Evolutionary conservation across 2,888 invertebrate species (phyloP), one percentile per base, ranked within the genome.

Genomic region (Fragum whitleyi): DNA sequence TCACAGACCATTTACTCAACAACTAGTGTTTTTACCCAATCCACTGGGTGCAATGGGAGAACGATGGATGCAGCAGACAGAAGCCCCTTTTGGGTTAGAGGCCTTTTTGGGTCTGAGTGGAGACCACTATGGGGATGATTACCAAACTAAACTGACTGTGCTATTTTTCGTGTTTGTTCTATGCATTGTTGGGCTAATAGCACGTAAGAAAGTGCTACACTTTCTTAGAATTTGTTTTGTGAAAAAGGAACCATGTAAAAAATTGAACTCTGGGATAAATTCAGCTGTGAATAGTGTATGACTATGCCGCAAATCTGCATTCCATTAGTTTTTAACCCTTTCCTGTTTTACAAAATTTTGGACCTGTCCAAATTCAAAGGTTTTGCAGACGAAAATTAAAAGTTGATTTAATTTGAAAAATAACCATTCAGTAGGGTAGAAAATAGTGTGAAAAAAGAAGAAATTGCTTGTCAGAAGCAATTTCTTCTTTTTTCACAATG

Each of bases 1-100:
- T 26, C 91, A 91, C 77, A 87, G 90, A 53, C 87, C 90, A 7
- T 91, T 90, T 53, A 79, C 73, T 55, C 83, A 85, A 36, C 79
- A 82, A 23, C 42, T 73, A 32, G 83, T 85, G 19, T 72, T 81
- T 39, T 71, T 87, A 42, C 85, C 86, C 1, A 85, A 88, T 65
- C 88, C 88, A n/a, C 57, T 88, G 1, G 86, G 86, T 28, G 84
- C 83, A 19, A 84, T 80, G 72, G 85, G 85, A 1, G 80, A 86
- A 7, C 73, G 82, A 59, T 88, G 88, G 88, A 29, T 86, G 19
- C 75, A 82, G 28, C 73, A 84, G 5, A 75, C 71, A n/a, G 32
- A 72, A 47, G 57, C 75, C 36, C 59, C 83, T 2, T 77, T 77
- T 59, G 85, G 83, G 1, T 53, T 85, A 9, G 85, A 85, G 62